Evolutionary conservation across 2,113 vertebrate species (phyloP).

Genomic region (Otis tarda): DNA sequence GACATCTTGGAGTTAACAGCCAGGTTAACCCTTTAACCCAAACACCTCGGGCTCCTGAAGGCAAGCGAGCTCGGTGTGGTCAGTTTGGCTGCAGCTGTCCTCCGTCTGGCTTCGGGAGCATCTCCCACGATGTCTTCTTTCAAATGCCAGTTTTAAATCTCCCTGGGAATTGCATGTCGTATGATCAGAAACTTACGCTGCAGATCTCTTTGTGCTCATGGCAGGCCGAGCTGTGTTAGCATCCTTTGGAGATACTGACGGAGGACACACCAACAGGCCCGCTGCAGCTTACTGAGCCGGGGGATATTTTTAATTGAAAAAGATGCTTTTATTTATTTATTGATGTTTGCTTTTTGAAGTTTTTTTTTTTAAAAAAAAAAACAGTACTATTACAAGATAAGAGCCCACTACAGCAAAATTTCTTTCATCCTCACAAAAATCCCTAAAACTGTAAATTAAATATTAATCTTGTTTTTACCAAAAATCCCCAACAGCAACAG

Average conservation of each 20-base stretch:
- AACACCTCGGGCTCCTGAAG: background rate
- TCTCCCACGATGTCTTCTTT: background rate
- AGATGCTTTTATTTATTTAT: background rate
- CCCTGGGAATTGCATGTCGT: background rate
- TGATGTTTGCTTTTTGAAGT: slow-evolving; percentile 44
- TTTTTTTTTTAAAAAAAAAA: background rate
- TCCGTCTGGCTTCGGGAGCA: background rate
- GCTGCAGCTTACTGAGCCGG: background rate
- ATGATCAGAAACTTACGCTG: background rate
- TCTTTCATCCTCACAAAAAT: slow-evolving; percentile 45
- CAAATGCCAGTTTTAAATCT: background rate
- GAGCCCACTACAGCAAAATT: background rate
- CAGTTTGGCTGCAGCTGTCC: background rate
- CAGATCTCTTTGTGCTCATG: background rate
- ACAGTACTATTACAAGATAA: background rate
- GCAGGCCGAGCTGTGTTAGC: background rate
- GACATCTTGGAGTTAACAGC: background rate
- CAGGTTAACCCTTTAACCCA: background rate
- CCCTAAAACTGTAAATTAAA: slow-evolving; percentile 45
- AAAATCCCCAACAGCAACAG: slow-evolving; percentile 13
- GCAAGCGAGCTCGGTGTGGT: background rate
- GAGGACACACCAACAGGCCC: background rate
- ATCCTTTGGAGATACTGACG: background rate
- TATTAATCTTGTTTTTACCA: slow-evolving; percentile 52
- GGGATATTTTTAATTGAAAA: background rate